Conservation (phyloP, 2,888 invertebrate species). For the Trilocha varians region DNA sequence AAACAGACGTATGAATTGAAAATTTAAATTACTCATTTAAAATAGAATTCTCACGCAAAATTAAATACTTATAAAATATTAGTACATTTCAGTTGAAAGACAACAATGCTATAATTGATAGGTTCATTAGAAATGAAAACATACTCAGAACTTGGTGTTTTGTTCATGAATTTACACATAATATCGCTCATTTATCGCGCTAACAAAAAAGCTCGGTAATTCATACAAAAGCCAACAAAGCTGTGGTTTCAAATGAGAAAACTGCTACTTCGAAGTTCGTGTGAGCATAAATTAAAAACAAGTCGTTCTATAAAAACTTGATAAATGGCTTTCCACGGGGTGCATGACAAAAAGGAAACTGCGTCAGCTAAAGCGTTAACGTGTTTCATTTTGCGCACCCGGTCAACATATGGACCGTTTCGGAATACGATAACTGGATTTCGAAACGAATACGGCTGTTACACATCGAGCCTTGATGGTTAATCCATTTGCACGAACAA, state of each 20-base stretch:
- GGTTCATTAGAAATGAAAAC: too few relatives aligned
- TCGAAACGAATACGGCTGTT: background rate
- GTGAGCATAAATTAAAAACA: conserved; percentile 71
- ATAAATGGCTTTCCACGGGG: conserved; percentile 66
- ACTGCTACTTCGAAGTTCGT: conserved; percentile 61
- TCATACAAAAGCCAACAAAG: conserved; percentile 47
- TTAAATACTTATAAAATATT: too few relatives aligned
- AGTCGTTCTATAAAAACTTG: conserved; percentile 68
- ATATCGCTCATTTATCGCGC: too few relatives aligned
- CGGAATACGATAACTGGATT: conserved; percentile 23
- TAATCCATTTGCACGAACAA: background rate
- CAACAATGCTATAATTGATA: too few relatives aligned
- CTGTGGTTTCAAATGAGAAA: conserved; percentile 59
- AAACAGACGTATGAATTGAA: conserved; percentile 30
- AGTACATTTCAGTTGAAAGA: too few relatives aligned
- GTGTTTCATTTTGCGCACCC: conserved; percentile 63
- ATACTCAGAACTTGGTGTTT: too few relatives aligned
- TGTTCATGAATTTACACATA: too few relatives aligned
- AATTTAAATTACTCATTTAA: too few relatives aligned
- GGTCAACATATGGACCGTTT: conserved; percentile 58
- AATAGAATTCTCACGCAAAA: too few relatives aligned
- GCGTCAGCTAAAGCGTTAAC: conserved; percentile 60
- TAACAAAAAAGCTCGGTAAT: conserved; percentile 15
- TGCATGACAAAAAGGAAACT: conserved; percentile 59
- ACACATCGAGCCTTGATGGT: background rate